Conservation (phyloP, 2,888 invertebrate genomes). For the Dermolepida albohirtum region DNA sequence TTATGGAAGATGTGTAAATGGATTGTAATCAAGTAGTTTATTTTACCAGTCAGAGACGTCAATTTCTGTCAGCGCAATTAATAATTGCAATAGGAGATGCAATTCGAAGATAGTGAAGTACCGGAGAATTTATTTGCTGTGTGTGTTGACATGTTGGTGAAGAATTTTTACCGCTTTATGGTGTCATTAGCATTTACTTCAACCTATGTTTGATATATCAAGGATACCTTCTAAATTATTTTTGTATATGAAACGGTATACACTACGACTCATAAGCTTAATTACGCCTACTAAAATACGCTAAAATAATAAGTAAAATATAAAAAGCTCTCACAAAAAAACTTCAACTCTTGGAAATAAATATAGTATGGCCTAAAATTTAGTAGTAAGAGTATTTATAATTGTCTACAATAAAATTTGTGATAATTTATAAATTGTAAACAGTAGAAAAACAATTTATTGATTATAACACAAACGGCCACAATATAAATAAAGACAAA, state of each 20-base stretch:
- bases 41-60: slow-evolving; percentile 22
- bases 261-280: neutral
- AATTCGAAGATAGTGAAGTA: slow-evolving; percentile 25
- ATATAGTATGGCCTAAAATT: no score
- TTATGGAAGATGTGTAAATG: slow-evolving; percentile 28
- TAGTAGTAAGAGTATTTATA: no score
- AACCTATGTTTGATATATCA: neutral
- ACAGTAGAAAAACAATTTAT: no score
- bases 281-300: neutral
- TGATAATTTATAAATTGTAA: no score
- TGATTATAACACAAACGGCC: no score
- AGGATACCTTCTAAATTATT: no score
- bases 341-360: no score
- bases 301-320: neutral
- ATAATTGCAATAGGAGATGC: slow-evolving; percentile 36
- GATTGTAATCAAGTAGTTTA: slow-evolving; percentile 38
- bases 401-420: no score
- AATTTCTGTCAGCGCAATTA: slow-evolving; percentile 33
- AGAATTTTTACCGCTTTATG: slow-evolving; percentile 12
- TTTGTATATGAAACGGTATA: no score
- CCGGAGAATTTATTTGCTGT: slow-evolving; percentile 22
- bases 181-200: slow-evolving; percentile 2
- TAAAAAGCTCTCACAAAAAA: neutral
- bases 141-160: slow-evolving; percentile 29
- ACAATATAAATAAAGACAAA: no score